These are phyloP conservation scores for Meda fulgida DNA, from an alignment of 2,797 vertebrate genomes.

Conservation along the genomic window DNA sequence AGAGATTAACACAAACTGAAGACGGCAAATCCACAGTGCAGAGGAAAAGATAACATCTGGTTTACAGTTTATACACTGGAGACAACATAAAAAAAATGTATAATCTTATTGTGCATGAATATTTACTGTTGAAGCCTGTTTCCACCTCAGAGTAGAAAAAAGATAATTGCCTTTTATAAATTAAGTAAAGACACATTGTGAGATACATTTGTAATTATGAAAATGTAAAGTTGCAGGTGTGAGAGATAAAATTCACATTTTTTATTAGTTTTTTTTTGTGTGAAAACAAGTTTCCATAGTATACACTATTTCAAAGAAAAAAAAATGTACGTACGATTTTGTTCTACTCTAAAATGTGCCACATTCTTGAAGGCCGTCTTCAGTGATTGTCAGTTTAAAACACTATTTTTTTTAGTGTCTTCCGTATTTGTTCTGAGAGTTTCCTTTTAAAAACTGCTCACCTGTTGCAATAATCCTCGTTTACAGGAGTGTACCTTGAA, in stretches of 20 bases:
- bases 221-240: background rate
- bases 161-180: background rate
- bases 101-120: conserved; percentile 3
- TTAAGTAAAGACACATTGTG: background rate
- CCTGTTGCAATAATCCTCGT: conserved; percentile 4
- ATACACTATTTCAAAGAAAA: background rate
- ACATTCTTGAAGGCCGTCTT: background rate
- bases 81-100: background rate
- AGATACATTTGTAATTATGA: background rate
- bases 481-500: conserved; percentile 89
- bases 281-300: background rate
- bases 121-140: background rate
- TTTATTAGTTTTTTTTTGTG: too few relatives aligned
- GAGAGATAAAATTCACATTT: background rate
- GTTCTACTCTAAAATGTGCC: background rate
- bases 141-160: background rate
- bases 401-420: background rate
- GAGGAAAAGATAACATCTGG: background rate
- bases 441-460: conserved; percentile 4
- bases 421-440: background rate
- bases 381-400: background rate
- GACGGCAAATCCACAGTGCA: background rate
- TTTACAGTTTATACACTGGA: background rate
- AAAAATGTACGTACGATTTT: background rate
- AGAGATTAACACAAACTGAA: conserved; percentile 6